Percentiles rank a stretch among this genome's conserved stretches.
Conservation (phyloP, 1,140 invertebrate species). For the Neodiprion lecontei region DNA sequence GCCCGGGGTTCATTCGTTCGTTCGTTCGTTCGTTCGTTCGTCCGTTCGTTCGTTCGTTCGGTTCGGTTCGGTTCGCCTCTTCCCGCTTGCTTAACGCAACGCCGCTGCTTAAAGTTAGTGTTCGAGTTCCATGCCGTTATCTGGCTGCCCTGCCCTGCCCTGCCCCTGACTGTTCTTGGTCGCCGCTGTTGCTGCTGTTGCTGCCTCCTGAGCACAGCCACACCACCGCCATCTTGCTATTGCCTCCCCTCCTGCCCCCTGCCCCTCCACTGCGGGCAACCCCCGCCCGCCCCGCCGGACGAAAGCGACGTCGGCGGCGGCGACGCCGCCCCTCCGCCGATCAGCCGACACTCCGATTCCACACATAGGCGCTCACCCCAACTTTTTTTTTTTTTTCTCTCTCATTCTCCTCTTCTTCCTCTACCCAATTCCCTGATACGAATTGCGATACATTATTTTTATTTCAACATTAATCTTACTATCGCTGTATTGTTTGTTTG, state of each 20-base stretch:
- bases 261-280: not conserved
- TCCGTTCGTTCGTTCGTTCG: not conserved
- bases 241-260: not conserved
- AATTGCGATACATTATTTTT: too few relatives aligned
- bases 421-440: not conserved
- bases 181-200: not conserved
- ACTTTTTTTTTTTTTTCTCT: not conserved
- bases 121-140: slow-evolving; percentile 5
- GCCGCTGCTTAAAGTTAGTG: not conserved
- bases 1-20: not conserved
- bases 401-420: not conserved
- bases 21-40: not conserved
- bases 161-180: not conserved
- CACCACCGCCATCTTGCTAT: too few relatives aligned
- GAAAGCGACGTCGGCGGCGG: not conserved
- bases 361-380: not conserved
- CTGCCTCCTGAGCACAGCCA: too few relatives aligned
- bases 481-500: too few relatives aligned
- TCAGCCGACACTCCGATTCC: not conserved
- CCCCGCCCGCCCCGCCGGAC: not conserved
- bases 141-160: not conserved
- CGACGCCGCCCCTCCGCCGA: not conserved
- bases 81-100: not conserved
- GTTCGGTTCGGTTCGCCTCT: not conserved
- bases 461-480: too few relatives aligned